These are phyloP conservation scores for Ambastaia sidthimunki DNA, from an alignment of 2,797 vertebrate genomes.

Conservation along the genomic window DNA sequence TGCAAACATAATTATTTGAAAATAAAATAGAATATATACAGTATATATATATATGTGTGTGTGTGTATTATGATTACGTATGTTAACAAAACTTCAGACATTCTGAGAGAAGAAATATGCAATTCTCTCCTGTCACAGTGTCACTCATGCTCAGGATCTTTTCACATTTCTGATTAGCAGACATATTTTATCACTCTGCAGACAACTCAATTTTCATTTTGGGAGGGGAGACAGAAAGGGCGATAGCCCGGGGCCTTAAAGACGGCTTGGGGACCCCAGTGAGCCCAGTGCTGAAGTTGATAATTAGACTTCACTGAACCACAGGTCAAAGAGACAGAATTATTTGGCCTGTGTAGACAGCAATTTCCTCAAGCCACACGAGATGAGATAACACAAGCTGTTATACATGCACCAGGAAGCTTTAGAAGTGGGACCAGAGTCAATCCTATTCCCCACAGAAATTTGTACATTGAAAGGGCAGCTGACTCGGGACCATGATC, in stretches of 20 bases:
- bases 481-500: conserved; percentile 83
- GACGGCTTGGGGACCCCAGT: conserved; percentile 72
- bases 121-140: conserved; percentile 56
- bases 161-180: conserved; percentile 74
- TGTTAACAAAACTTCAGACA: conserved; percentile 38
- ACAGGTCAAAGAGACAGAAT: conserved; percentile 79
- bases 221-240: conserved; percentile 69
- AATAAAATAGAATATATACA: not conserved
- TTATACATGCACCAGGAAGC: conserved; percentile 80
- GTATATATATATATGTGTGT: too few species aligned
- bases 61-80: conserved; percentile 13
- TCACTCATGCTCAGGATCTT: conserved; percentile 66
- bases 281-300: conserved; percentile 79
- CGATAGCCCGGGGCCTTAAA: conserved; percentile 68
- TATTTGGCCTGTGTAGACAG: conserved; percentile 88
- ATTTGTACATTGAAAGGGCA: conserved; percentile 84
- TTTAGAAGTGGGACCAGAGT: conserved; percentile 73
- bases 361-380: conserved; percentile 88
- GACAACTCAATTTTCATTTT: conserved; percentile 75
- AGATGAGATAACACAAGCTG: conserved; percentile 86
- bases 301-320: conserved; percentile 86
- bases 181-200: conserved; percentile 77
- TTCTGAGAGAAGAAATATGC: conserved; percentile 31
- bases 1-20: not conserved
- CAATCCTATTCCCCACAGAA: conserved; percentile 81